phyloP scores from a whole-genome alignment of 2,113 vertebrate species.

The Spea bombifrons region DNA sequence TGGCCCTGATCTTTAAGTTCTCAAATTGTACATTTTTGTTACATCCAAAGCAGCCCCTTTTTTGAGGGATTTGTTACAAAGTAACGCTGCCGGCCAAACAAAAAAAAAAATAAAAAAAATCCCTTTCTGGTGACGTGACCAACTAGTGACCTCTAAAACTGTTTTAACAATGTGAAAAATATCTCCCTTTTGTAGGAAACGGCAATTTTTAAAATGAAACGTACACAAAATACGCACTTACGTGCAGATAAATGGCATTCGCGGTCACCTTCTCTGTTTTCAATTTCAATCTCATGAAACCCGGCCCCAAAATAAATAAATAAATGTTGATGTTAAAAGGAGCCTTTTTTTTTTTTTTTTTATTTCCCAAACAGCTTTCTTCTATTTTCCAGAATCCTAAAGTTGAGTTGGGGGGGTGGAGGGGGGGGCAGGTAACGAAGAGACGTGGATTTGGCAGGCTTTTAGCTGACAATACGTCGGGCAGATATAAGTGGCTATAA shows the following conservation, averaged over 20 bases:
- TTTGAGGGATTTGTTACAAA: slow-evolving; percentile 77
- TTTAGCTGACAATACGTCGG: slow-evolving; percentile 70
- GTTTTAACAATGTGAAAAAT: slow-evolving; percentile 89
- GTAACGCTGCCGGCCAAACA: slow-evolving; percentile 79
- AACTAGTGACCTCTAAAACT: slow-evolving; percentile 83
- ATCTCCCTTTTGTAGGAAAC: slow-evolving; percentile 82
- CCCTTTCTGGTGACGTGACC: slow-evolving; percentile 81
- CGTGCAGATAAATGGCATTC: slow-evolving; percentile 82
- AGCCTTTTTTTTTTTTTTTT: slow-evolving; percentile 67
- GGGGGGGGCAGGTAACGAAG: slow-evolving; percentile 76
- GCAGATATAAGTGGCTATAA: slow-evolving; percentile 70
- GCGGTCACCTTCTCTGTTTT: slow-evolving; percentile 83
- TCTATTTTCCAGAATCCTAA: slow-evolving; percentile 78
- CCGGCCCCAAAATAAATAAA: slow-evolving; percentile 81
- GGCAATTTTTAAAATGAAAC: slow-evolving; percentile 81
- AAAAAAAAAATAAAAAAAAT: slow-evolving; percentile 55
- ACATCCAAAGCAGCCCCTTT: slow-evolving; percentile 72
- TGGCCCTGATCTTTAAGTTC: slow-evolving; percentile 75
- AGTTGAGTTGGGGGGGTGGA: slow-evolving; percentile 67
- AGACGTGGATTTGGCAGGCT: slow-evolving; percentile 76
- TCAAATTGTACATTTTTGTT: slow-evolving; percentile 59
- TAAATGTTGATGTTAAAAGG: slow-evolving; percentile 83
- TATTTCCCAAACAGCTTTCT: slow-evolving; percentile 81
- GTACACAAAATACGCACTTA: slow-evolving; percentile 75
- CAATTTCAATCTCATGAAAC: slow-evolving; percentile 84